A percentile compares a stretch with the other conserved stretches of the same genome.
Conservation (phyloP, 2,113 vertebrate genomes). For the Trogon melanurus region DNA sequence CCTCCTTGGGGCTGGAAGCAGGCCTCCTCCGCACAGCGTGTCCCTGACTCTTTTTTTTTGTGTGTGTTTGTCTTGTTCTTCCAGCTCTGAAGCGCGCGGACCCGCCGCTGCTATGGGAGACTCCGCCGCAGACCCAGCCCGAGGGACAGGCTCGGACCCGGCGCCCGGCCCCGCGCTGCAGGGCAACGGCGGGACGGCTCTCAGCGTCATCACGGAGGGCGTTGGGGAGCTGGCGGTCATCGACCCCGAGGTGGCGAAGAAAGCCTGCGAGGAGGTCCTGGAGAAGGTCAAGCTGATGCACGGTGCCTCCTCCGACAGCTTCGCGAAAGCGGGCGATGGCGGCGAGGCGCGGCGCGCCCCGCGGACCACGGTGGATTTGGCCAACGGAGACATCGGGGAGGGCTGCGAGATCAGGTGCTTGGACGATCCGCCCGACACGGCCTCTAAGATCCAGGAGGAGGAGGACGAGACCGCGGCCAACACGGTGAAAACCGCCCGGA, state of each 20-base stretch:
- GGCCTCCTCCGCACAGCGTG: not conserved
- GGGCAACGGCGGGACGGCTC: conserved; percentile 72
- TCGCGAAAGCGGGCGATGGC: fast-evolving
- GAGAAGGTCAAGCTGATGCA: conserved; percentile 87
- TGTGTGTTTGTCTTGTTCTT: not conserved
- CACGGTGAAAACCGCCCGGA: conserved; percentile 77
- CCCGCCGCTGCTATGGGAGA: conserved; percentile 75
- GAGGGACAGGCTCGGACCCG: not conserved
- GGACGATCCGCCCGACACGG: not conserved
- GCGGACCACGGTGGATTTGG: not conserved
- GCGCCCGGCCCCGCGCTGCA: not conserved
- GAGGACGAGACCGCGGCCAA: conserved; percentile 65
- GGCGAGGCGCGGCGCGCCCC: not conserved
- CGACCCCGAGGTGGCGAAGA: conserved; percentile 88
- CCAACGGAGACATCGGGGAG: conserved; percentile 69
- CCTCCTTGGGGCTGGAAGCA: not conserved
- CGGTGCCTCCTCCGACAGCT: not conserved
- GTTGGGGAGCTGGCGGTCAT: conserved; percentile 86
- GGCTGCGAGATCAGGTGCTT: conserved; percentile 55
- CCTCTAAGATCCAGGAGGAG: conserved; percentile 72
- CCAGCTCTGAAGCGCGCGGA: not conserved
- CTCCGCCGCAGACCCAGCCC: conserved; percentile 49
- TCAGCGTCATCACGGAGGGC: conserved; percentile 88
- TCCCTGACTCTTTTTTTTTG: not conserved
- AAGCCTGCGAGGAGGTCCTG: conserved; percentile 90